Conservation (phyloP, 1,140 invertebrate genomes). For the Trichonephila inaurata region DNA sequence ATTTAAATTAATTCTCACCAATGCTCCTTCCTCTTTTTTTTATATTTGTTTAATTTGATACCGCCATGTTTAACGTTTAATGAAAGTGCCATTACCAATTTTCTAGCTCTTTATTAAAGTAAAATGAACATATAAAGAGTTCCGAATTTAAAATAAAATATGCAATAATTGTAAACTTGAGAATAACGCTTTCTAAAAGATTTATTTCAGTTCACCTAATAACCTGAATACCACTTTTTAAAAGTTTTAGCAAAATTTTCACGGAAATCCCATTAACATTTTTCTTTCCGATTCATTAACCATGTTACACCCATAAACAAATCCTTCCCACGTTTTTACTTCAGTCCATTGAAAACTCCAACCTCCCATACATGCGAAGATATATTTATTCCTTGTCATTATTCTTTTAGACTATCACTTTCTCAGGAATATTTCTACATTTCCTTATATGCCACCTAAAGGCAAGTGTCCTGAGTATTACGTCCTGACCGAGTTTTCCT, state of each 20-base stretch:
- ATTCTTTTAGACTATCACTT: slow-evolving; percentile 11
- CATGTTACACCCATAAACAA: slow-evolving; percentile 35
- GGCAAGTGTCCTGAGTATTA: neutral
- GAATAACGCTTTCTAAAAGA: neutral
- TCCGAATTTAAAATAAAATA: no score
- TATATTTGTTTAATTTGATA: no score
- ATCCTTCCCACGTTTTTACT: neutral
- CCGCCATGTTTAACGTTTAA: no score
- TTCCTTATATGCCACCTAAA: neutral
- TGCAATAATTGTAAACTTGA: neutral
- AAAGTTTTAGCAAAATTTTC: neutral
- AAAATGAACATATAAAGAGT: no score
- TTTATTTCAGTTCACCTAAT: neutral
- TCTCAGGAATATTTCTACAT: slow-evolving; percentile 15
- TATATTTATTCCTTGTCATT: slow-evolving; percentile 32
- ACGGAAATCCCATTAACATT: slow-evolving; percentile 23
- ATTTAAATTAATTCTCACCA: no score
- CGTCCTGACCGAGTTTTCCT: slow-evolving; percentile 11
- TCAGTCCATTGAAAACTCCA: neutral
- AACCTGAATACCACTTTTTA: neutral
- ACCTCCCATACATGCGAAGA: neutral
- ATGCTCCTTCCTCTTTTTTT: no score
- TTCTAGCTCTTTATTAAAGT: neutral
- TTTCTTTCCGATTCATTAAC: neutral
- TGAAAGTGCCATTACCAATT: neutral